Percentiles rank a stretch among this genome's conserved stretches.
Conservation (phyloP, 2,797 vertebrate genomes). For the Anableps anableps region DNA sequence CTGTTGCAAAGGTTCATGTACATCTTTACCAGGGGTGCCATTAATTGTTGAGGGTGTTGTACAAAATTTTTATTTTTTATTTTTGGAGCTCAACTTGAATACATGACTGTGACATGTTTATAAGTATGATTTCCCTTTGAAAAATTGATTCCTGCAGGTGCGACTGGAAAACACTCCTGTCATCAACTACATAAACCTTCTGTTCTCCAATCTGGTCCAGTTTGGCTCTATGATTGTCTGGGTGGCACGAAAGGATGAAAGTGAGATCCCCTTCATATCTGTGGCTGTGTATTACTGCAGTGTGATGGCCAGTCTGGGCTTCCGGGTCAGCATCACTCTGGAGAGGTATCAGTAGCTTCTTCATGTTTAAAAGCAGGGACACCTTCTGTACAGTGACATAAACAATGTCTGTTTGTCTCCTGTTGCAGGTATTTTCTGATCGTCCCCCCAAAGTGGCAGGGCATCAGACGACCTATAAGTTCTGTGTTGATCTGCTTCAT, state of each 20-base stretch:
- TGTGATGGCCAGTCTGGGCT: background rate
- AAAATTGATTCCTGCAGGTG: background rate
- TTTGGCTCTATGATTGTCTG: background rate
- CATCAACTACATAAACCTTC: conserved; percentile 1
- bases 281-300: background rate
- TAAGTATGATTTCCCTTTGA: background rate
- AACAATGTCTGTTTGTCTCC: background rate
- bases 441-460: background rate
- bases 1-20: background rate
- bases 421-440: background rate
- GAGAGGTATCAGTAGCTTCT: background rate
- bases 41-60: background rate
- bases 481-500: background rate
- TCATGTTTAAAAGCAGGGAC: background rate
- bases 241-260: background rate
- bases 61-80: background rate
- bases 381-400: background rate
- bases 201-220: background rate
- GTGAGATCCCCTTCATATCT: background rate
- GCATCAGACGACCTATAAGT: background rate
- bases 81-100: background rate
- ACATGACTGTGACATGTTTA: background rate
- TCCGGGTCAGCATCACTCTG: background rate
- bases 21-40: background rate
- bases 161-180: background rate